Evolutionary conservation across 2,888 invertebrate genomes (phyloP).

Genomic region (Gasteruption jaculator): DNA sequence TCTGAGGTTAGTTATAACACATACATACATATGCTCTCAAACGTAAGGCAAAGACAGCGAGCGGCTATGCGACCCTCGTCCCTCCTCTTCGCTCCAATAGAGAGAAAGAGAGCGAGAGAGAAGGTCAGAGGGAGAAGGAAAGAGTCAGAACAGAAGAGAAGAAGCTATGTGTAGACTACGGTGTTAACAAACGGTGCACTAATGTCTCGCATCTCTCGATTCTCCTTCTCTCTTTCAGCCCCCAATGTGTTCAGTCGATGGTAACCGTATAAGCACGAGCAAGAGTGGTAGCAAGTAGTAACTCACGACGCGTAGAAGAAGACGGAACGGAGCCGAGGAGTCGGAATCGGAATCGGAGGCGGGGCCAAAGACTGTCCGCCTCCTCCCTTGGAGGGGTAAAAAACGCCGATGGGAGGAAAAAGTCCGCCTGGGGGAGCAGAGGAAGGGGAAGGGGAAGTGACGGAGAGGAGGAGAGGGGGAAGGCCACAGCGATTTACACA

Average conservation of each 20-base stretch:
- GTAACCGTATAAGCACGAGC: conserved; percentile 35
- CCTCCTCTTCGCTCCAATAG: conserved; percentile 2
- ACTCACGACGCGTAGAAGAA: too few relatives aligned
- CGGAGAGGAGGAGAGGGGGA: conserved; percentile 21
- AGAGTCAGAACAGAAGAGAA: too few relatives aligned
- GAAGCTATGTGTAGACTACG: conserved; percentile 44
- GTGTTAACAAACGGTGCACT: conserved; percentile 51
- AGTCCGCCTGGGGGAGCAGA: conserved; percentile 32
- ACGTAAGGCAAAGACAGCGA: too few relatives aligned
- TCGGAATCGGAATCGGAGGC: conserved; percentile 38
- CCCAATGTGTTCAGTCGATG: conserved; percentile 29
- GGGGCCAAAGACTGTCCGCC: conserved; percentile 53
- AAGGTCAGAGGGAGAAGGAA: too few relatives aligned
- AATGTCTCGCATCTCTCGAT: conserved; percentile 45
- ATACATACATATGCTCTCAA: too few relatives aligned
- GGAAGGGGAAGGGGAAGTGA: conserved; percentile 35
- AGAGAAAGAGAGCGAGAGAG: too few relatives aligned
- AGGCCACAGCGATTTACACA: conserved; percentile 32
- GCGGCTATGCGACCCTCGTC: neutral
- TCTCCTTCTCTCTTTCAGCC: conserved; percentile 28
- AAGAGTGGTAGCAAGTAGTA: conserved; percentile 43
- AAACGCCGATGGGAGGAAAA: too few relatives aligned
- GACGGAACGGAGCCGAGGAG: conserved; percentile 15
- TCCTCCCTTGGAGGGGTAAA: conserved; percentile 56
- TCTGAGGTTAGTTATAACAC: too few relatives aligned